Evolutionary conservation across 2,113 vertebrate species (phyloP).

Genomic region (Lepisosteus osseus): DNA sequence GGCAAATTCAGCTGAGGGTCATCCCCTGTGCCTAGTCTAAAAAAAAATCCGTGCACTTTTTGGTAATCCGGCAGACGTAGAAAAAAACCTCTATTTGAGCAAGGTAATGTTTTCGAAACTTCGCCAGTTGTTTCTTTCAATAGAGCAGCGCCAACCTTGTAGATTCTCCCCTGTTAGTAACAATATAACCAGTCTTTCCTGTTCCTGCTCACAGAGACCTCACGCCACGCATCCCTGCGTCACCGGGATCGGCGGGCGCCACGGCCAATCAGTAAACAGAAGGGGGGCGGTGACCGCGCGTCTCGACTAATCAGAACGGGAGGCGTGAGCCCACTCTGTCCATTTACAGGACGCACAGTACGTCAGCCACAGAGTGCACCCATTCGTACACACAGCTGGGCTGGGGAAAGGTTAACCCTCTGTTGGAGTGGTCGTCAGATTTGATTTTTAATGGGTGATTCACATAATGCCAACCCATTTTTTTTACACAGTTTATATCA

Average conservation of each 20-base stretch:
- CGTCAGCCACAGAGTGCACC: not conserved
- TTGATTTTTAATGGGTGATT: no score
- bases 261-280: slow-evolving; percentile 33
- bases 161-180: slow-evolving; percentile 30
- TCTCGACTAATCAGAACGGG: slow-evolving; percentile 32
- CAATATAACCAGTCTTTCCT: slow-evolving; percentile 49
- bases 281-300: not conserved
- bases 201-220: slow-evolving; percentile 39
- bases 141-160: slow-evolving; percentile 16
- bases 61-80: not conserved
- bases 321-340: not conserved
- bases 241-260: slow-evolving; percentile 28
- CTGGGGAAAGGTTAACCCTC: no score
- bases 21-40: slow-evolving; percentile 9
- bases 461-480: no score
- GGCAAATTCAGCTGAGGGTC: not conserved
- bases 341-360: not conserved
- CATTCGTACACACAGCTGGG: not conserved
- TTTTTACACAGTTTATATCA: no score
- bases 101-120: slow-evolving; percentile 5
- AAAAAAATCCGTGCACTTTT: slow-evolving; percentile 8
- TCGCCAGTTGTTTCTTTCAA: slow-evolving; percentile 21
- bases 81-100: slow-evolving; percentile 16
- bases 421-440: no score
- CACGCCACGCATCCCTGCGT: slow-evolving; percentile 29